A percentile compares a stretch with the other conserved stretches of the same genome.
Conservation (phyloP, 1,140 invertebrate genomes). For the Anoplophora glabripennis region DNA sequence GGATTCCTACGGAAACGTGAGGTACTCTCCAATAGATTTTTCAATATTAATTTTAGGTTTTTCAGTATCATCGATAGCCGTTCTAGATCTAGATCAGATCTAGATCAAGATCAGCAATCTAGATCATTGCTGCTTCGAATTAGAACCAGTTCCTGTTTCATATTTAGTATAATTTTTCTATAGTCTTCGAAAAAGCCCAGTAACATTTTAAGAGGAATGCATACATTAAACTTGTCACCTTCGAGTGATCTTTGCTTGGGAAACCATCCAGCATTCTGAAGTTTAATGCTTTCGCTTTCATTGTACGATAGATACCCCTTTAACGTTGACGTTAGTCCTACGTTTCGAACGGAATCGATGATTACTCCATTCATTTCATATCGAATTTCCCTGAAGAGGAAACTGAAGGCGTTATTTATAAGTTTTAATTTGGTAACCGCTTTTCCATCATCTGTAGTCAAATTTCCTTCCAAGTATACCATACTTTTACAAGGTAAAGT, state of each 20-base stretch:
- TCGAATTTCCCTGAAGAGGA: conserved; percentile 51
- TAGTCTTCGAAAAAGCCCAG: conserved; percentile 53
- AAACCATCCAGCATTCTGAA: conserved; percentile 41
- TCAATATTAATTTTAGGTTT: conserved; percentile 9
- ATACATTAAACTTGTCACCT: conserved; percentile 41
- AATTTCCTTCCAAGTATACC: conserved; percentile 33
- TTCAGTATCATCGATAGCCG: conserved; percentile 8
- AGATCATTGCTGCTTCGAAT: conserved; percentile 41
- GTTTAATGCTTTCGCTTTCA: conserved; percentile 22
- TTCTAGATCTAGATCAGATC: no score
- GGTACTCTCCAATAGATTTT: conserved; percentile 28
- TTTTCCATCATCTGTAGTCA: conserved; percentile 23
- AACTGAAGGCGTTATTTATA: conserved; percentile 45
- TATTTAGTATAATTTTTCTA: conserved; percentile 49
- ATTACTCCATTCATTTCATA: conserved; percentile 50
- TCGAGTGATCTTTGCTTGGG: conserved; percentile 14
- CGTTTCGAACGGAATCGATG: conserved; percentile 48
- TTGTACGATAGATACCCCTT: conserved; percentile 44
- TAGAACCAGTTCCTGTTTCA: conserved; percentile 51
- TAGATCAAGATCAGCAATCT: no score
- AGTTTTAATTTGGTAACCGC: conserved; percentile 31
- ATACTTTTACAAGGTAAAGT: conserved; percentile 8
- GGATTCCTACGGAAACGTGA: conserved; percentile 20
- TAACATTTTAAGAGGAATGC: conserved; percentile 46
- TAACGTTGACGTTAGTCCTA: conserved; percentile 46